These are phyloP conservation scores for Tetragonula clypearis DNA, from an alignment of 1,140 invertebrate species.

Conservation along the genomic window DNA sequence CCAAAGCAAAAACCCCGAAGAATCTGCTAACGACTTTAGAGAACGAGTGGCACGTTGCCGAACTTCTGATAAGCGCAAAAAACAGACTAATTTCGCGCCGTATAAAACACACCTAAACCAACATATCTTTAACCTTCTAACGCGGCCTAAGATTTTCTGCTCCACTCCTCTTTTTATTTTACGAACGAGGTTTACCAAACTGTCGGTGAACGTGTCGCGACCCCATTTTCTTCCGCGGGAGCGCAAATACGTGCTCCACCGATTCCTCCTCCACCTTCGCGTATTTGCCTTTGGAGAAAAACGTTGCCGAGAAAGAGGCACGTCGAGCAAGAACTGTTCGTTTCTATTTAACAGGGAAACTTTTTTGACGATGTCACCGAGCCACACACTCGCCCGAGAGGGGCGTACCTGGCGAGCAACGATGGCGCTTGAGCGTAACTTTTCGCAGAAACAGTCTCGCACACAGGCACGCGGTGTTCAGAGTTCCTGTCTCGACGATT, in stretches of 20 bases:
- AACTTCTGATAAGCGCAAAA: conserved; percentile 11
- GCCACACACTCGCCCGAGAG: neutral
- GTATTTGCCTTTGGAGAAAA: neutral
- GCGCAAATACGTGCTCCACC: too few relatives aligned
- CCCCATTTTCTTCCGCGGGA: too few relatives aligned
- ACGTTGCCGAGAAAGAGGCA: too few relatives aligned
- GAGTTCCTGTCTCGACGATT: conserved; percentile 45
- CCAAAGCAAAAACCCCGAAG: conserved; percentile 12
- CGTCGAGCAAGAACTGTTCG: neutral
- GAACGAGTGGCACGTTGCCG: neutral
- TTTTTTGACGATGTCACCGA: neutral
- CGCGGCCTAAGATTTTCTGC: neutral
- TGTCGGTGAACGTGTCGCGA: too few relatives aligned
- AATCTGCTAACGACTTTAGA: conserved; percentile 35
- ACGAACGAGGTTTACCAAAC: neutral
- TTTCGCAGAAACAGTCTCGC: conserved; percentile 48
- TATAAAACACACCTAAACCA: neutral
- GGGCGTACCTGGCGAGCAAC: conserved; percentile 18
- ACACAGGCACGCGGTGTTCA: conserved; percentile 15
- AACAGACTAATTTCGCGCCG: neutral
- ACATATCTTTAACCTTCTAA: neutral
- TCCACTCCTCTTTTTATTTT: neutral
- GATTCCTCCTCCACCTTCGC: too few relatives aligned
- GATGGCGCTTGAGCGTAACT: conserved; percentile 26
- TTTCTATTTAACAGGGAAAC: neutral